Conservation (phyloP, 2,888 invertebrate species). For the Caenorhabditis angaria region DNA sequence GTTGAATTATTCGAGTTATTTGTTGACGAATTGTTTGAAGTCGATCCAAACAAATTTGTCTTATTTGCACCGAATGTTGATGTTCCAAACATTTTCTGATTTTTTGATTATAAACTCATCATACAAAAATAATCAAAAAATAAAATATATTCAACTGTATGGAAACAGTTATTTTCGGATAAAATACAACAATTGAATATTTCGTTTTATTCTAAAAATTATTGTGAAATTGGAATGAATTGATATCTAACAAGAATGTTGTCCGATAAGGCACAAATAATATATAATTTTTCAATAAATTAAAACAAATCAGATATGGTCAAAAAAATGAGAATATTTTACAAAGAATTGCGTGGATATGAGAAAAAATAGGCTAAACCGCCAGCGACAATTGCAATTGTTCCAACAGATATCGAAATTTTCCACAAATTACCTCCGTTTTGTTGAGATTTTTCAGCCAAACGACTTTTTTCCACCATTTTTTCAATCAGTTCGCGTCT, state of each 20-base stretch:
- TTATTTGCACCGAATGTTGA: slow-evolving; percentile 44
- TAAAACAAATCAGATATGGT: background rate
- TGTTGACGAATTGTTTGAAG: slow-evolving; percentile 15
- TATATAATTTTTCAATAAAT: background rate
- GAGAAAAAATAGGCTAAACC: background rate
- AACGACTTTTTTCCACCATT: slow-evolving; percentile 49
- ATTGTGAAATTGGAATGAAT: background rate
- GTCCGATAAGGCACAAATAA: background rate
- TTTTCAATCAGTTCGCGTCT: slow-evolving; percentile 49
- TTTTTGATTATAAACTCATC: background rate
- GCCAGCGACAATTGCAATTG: slow-evolving; percentile 9
- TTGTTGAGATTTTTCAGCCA: slow-evolving; percentile 18
- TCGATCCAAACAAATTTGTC: slow-evolving; percentile 20
- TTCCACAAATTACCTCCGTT: slow-evolving; percentile 12
- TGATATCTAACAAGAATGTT: background rate
- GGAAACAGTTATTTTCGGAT: background rate
- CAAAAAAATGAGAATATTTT: background rate
- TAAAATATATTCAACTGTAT: background rate
- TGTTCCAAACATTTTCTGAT: slow-evolving; percentile 46
- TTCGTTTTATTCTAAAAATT: background rate
- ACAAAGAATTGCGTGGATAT: background rate
- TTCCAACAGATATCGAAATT: slow-evolving; percentile 25
- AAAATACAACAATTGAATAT: background rate
- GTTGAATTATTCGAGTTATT: slow-evolving; percentile 9
- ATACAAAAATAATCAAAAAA: background rate